A percentile compares a stretch with the other conserved stretches of the same genome.
These are phyloP conservation scores for Diaprepes abbreviatus DNA, from an alignment of 2,888 invertebrate species.

Conservation along the genomic window DNA sequence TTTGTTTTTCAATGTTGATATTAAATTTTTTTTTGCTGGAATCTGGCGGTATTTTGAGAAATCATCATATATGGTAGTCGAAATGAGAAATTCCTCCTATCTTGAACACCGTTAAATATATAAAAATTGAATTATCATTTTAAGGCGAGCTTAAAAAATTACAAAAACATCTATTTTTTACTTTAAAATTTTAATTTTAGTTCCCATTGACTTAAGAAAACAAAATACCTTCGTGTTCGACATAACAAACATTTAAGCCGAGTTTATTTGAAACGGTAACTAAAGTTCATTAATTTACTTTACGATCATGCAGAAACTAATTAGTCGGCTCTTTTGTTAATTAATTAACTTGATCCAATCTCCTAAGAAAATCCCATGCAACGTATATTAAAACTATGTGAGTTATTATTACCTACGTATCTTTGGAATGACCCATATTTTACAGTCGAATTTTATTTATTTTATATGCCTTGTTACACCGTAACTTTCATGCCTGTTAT, in stretches of 20 bases:
- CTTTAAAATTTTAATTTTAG: no score
- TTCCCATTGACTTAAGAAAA: no score
- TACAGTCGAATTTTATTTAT: constrained; percentile 3
- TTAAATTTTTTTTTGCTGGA: no score
- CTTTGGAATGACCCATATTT: constrained; percentile 8
- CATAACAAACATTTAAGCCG: constrained; percentile 35
- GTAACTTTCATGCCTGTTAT: no score
- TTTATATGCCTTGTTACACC: constrained; percentile 1
- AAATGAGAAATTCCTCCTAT: no score
- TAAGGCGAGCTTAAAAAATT: no score
- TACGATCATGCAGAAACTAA: constrained; percentile 45
- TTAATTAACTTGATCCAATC: constrained; percentile 34
- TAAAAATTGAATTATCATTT: no score
- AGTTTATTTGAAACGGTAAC: constrained; percentile 39
- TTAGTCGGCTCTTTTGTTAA: constrained; percentile 46
- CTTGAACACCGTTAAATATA: no score
- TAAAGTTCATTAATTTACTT: constrained; percentile 44
- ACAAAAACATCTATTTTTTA: no score
- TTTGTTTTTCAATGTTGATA: no score
- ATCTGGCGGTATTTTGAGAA: no score
- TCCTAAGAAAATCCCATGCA: constrained; percentile 18
- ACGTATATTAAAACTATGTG: constrained; percentile 5
- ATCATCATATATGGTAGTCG: no score
- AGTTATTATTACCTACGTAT: constrained; percentile 13
- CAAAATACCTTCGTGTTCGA: constrained; percentile 37